Percentiles rank a stretch among this genome's conserved stretches.
phyloP scores from a whole-genome alignment of 53 echinoderm and acorn worm genomes.

The Stichopus horrens region DNA sequence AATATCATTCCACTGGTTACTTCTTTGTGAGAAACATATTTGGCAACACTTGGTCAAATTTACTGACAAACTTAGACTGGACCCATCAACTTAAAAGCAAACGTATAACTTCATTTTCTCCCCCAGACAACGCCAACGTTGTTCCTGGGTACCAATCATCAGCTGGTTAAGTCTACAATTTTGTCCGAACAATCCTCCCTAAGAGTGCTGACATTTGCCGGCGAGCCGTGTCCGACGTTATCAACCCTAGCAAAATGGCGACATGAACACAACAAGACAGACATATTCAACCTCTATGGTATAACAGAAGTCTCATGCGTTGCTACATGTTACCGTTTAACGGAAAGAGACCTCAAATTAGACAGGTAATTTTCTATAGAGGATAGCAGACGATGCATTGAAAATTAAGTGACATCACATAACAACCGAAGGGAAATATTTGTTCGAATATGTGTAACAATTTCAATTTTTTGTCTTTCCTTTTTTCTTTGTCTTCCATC shows the following conservation, averaged over 20 bases:
- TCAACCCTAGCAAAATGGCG: slow-evolving; percentile 64
- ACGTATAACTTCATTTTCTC: too few species aligned
- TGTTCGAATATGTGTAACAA: too few species aligned
- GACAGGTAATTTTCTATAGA: neutral
- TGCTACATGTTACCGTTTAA: slow-evolving; percentile 53
- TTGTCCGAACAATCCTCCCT: slow-evolving; percentile 54
- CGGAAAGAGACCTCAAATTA: neutral
- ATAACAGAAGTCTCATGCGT: slow-evolving; percentile 90
- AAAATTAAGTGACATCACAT: too few species aligned
- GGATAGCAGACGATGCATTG: too few species aligned
- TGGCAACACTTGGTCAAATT: too few species aligned
- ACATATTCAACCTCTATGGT: slow-evolving; percentile 83
- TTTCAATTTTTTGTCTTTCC: too few species aligned
- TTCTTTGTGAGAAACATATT: too few species aligned
- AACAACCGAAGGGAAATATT: too few species aligned
- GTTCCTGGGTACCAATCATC: slow-evolving; percentile 50
- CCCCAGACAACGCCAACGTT: slow-evolving; percentile 77
- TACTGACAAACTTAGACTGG: too few species aligned
- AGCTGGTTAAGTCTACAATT: slow-evolving; percentile 38
- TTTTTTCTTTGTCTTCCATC: too few species aligned
- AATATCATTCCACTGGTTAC: too few species aligned
- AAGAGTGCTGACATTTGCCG: slow-evolving; percentile 73
- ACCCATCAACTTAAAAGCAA: too few species aligned
- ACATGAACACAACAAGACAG: slow-evolving; percentile 62
- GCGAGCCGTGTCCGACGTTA: slow-evolving; percentile 75